Conservation (phyloP, 1,140 invertebrate genomes). For the Apis dorsata region DNA sequence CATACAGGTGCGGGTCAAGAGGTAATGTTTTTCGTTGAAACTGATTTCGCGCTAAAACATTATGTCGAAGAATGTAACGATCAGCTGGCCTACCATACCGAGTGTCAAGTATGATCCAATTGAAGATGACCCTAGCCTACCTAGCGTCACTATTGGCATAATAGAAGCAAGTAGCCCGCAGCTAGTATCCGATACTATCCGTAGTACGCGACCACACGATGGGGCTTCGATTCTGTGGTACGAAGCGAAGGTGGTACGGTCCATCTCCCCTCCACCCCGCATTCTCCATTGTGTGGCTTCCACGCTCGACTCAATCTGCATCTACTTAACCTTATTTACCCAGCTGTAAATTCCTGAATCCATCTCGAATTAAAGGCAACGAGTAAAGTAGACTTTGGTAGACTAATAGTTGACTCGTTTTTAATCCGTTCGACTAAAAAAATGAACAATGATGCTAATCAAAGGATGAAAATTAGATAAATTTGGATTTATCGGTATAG, state of each 20-base stretch:
- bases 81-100: constrained; percentile 17
- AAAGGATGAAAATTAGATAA: too few species aligned
- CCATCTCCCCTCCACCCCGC: constrained; percentile 26
- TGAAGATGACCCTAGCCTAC: constrained; percentile 60
- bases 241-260: constrained; percentile 29
- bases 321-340: constrained; percentile 68
- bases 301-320: constrained; percentile 68
- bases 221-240: constrained; percentile 64
- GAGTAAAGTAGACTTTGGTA: neutral
- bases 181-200: constrained; percentile 54
- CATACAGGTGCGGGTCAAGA: neutral
- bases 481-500: too few species aligned
- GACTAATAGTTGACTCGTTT: too few species aligned
- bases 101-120: constrained; percentile 68
- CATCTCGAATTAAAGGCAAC: constrained; percentile 7
- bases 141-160: constrained; percentile 59
- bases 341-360: constrained; percentile 59
- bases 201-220: constrained; percentile 59
- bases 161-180: constrained; percentile 57
- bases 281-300: constrained; percentile 64
- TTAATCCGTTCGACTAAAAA: neutral
- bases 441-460: neutral
- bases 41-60: neutral
- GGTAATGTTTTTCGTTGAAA: neutral
- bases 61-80: constrained; percentile 26